phyloP scores from a whole-genome alignment of 1,140 invertebrate species.

The Drusus annulatus region DNA sequence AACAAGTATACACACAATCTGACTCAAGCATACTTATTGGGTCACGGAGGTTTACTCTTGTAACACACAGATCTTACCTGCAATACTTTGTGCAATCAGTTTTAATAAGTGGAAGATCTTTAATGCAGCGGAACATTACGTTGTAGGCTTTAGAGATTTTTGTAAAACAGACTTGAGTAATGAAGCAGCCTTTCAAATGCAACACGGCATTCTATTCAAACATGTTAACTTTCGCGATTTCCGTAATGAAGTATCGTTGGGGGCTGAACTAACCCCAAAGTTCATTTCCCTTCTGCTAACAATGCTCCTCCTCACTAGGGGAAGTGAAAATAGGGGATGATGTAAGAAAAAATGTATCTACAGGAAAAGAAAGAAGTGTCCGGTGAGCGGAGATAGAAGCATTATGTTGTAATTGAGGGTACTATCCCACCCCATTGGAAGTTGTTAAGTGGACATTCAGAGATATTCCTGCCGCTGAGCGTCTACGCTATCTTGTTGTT shows the following conservation, averaged over 20 bases:
- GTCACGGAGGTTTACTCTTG: too few species aligned
- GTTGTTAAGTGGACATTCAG: constrained; percentile 58
- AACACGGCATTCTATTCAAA: constrained; percentile 16
- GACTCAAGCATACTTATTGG: too few species aligned
- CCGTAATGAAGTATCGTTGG: constrained; percentile 35
- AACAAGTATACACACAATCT: too few species aligned
- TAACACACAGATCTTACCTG: too few species aligned
- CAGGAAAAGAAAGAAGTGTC: constrained; percentile 52
- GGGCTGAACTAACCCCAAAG: constrained; percentile 19
- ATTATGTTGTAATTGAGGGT: constrained; percentile 59
- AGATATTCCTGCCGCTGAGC: constrained; percentile 7
- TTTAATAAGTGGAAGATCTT: too few species aligned
- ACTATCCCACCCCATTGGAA: constrained; percentile 49
- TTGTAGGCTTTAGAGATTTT: too few species aligned
- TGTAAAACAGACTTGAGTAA: background rate
- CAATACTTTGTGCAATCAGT: too few species aligned
- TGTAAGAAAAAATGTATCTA: constrained; percentile 41
- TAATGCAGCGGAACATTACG: too few species aligned
- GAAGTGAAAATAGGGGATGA: constrained; percentile 12
- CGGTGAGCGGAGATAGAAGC: constrained; percentile 56
- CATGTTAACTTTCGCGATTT: constrained; percentile 34
- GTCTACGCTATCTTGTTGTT: background rate
- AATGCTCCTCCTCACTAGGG: background rate
- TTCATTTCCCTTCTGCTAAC: constrained; percentile 42
- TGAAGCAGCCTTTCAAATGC: constrained; percentile 12